These are phyloP conservation scores for Metacarcinus magister DNA, from an alignment of 2,888 invertebrate species.

Conservation along the genomic window DNA sequence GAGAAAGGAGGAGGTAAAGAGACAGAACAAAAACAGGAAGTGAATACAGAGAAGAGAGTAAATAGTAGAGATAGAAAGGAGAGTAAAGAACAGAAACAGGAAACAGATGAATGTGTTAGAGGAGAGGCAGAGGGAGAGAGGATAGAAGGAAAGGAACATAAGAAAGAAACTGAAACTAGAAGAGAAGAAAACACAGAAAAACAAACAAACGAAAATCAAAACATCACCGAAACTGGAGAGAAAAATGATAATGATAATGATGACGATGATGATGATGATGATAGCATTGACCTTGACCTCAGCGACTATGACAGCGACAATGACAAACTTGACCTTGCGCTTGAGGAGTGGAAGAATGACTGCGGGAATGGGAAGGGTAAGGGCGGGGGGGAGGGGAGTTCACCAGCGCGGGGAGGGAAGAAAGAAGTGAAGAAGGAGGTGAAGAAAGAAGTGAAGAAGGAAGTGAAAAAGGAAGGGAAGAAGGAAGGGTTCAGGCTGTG, in stretches of 20 bases:
- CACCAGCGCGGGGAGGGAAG: neutral
- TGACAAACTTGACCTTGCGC: conserved; percentile 74
- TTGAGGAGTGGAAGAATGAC: conserved; percentile 76
- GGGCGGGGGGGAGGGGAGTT: neutral
- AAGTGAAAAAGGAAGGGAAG: neutral
- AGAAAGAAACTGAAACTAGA: neutral
- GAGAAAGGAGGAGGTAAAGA: neutral
- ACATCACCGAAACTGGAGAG: neutral
- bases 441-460: neutral
- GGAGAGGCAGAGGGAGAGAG: neutral
- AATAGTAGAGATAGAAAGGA: neutral
- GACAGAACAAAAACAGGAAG: neutral
- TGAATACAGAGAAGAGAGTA: neutral
- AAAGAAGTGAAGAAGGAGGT: neutral
- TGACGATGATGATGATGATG: conserved; percentile 67
- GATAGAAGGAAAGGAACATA: neutral
- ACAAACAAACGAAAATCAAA: neutral
- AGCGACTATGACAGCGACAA: conserved; percentile 80
- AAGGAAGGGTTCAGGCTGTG: conserved; percentile 34
- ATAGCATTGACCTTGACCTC: conserved; percentile 75
- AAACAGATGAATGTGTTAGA: neutral
- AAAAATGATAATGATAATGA: neutral
- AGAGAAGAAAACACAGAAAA: neutral
- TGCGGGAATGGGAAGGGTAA: neutral
- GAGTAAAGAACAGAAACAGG: neutral